A percentile compares a stretch with the other conserved stretches of the same genome.
Conservation (phyloP, 2,113 vertebrate species). For the Equus przewalskii region DNA sequence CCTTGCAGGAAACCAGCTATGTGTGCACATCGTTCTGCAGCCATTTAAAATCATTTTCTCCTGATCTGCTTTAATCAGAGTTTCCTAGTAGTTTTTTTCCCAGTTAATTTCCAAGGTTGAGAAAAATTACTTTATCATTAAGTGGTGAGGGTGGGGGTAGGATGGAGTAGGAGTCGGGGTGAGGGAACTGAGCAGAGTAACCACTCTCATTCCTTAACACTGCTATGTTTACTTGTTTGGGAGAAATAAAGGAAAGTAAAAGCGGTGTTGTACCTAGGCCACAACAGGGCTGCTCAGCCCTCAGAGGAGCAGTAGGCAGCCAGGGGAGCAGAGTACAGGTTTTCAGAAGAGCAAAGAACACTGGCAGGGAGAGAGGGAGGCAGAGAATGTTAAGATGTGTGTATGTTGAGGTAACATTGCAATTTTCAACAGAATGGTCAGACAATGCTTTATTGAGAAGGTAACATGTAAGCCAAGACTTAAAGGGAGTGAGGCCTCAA, state of each 20-base stretch:
- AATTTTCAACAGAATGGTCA: background rate
- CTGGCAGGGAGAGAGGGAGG: background rate
- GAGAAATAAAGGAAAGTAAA: conserved; percentile 20
- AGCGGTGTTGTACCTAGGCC: background rate
- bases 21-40: background rate
- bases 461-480: background rate
- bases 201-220: background rate
- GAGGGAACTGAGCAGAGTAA: background rate
- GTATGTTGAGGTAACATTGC: background rate
- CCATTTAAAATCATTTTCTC: conserved; percentile 56
- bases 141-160: background rate
- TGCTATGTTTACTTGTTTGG: background rate
- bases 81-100: conserved; percentile 17
- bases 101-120: conserved; percentile 1
- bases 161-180: background rate
- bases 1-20: background rate
- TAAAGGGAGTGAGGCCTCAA: background rate
- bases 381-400: background rate
- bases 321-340: background rate
- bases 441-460: background rate
- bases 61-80: background rate
- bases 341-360: background rate
- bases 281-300: background rate
- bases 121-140: background rate
- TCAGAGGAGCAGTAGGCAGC: background rate